These are phyloP conservation scores for Phocoena phocoena DNA, from an alignment of 2,113 vertebrate genomes.

Conservation along the genomic window DNA sequence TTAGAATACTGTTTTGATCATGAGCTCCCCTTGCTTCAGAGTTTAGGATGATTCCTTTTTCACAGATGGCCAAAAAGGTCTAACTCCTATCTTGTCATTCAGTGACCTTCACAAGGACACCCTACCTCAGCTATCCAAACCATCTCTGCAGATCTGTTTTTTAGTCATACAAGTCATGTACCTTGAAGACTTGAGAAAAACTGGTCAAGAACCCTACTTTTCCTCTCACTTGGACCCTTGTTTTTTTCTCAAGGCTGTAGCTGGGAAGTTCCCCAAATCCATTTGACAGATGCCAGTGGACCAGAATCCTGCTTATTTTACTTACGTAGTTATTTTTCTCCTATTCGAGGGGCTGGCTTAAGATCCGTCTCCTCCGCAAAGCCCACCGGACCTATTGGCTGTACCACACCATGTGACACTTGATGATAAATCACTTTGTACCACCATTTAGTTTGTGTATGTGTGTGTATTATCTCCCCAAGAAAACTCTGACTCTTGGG, in stretches of 20 bases:
- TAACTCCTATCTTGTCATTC: not conserved
- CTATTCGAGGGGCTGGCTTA: not conserved
- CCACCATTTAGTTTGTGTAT: not conserved
- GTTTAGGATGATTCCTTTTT: not conserved
- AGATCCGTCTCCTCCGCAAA: not conserved
- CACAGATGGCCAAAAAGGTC: not conserved
- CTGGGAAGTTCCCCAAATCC: not conserved
- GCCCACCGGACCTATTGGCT: not conserved
- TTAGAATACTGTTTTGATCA: not conserved
- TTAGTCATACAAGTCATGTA: not conserved
- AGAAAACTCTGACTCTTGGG: not conserved
- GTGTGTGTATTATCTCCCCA: not conserved
- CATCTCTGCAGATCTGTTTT: not conserved
- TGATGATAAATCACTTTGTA: not conserved
- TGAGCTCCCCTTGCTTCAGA: not conserved
- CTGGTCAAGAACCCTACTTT: not conserved
- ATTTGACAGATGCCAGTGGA: not conserved
- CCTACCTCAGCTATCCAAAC: not conserved
- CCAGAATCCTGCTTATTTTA: not conserved
- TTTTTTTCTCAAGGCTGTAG: not conserved
- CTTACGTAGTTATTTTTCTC: not conserved
- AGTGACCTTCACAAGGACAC: not conserved
- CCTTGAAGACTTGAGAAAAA: constrained; percentile 29
- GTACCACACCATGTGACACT: not conserved
- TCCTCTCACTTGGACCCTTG: not conserved